Evolutionary conservation across 2,888 invertebrate species (phyloP), one percentile per base, ranked within the genome.

Genomic region (Dryocosmus kuriphilus): DNA sequence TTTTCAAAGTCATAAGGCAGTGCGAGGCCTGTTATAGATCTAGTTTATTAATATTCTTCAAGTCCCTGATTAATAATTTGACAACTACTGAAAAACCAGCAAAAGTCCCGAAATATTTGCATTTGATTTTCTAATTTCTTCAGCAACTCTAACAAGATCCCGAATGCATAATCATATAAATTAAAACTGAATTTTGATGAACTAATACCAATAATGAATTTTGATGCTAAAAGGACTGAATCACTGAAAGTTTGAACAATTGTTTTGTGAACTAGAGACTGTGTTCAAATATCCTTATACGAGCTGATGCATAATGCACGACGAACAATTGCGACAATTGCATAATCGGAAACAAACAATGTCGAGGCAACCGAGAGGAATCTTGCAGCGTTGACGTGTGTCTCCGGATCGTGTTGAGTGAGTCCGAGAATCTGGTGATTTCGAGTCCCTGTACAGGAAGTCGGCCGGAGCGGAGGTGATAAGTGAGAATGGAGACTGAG

Each of bases 401-500:
- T 55, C 41, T 74, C 62, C 32, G 30, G 62, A 19, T 27, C 51
- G 38, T 51, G 41, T 41, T 41, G 41, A 41, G 41, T 41, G 41
- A 16, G 24, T 16, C 27, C 24, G 51, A 55, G 30, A 30, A 51
- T 32, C 51, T 55, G 27, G 74, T 35, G 74, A 30, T 57, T 41
- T 55, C 16, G 30, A 32, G 55, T 30, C 16, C 41, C 16, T n/a
- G 24, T 22, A 6, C 27, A 32, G 73, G 51, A 73, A 30, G 41
- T 16, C 38, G 8, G 4, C 4, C 27, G 77, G 51, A 57, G 73
- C 16, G 27, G 55, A 32, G 55, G 61, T 73, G 75, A 73, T 41
- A 8, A 71, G 30, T 30, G 62, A 46, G 79, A 74, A 84, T 82
- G 86, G 83, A 85, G 74, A 75, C 77, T 27, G 82, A 83, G 24